phyloP scores from a whole-genome alignment of 2,888 invertebrate genomes.

The Caenorhabditis sulstoni region DNA sequence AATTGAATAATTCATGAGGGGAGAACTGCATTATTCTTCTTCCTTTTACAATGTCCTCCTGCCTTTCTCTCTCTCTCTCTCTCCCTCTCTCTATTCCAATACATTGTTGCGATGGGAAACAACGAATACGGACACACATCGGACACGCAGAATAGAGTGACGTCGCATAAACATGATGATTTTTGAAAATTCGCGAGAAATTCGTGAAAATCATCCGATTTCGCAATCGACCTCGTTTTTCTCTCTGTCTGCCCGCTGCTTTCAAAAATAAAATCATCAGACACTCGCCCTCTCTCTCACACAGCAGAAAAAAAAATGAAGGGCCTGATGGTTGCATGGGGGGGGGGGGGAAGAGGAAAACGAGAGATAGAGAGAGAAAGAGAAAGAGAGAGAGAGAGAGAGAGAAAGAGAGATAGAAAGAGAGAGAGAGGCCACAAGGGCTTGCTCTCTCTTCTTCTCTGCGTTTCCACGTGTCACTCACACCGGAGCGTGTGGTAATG shows the following conservation, averaged over 20 bases:
- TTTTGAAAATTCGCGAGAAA: neutral
- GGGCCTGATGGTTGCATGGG: neutral
- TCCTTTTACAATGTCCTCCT: too few species aligned
- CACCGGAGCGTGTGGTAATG: neutral
- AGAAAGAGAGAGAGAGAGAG: neutral
- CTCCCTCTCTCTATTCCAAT: too few species aligned
- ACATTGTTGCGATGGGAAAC: too few species aligned
- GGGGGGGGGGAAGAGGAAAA: neutral
- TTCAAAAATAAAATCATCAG: constrained; percentile 8
- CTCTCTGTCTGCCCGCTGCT: too few species aligned
- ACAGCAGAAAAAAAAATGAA: neutral
- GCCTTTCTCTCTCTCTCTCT: too few species aligned
- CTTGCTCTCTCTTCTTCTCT: constrained; percentile 2
- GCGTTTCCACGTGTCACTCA: constrained; percentile 24
- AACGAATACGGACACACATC: too few species aligned
- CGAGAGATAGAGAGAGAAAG: constrained; percentile 3
- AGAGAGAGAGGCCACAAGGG: neutral
- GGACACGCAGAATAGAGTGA: too few species aligned
- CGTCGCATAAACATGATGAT: neutral
- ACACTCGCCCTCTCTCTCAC: neutral
- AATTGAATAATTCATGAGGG: too few species aligned
- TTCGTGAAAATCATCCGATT: too few species aligned
- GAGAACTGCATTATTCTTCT: too few species aligned
- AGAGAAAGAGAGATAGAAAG: neutral
- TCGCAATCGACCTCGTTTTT: too few species aligned